phyloP scores from a whole-genome alignment of 2,113 vertebrate species.

The Cranoglanis bouderius region DNA sequence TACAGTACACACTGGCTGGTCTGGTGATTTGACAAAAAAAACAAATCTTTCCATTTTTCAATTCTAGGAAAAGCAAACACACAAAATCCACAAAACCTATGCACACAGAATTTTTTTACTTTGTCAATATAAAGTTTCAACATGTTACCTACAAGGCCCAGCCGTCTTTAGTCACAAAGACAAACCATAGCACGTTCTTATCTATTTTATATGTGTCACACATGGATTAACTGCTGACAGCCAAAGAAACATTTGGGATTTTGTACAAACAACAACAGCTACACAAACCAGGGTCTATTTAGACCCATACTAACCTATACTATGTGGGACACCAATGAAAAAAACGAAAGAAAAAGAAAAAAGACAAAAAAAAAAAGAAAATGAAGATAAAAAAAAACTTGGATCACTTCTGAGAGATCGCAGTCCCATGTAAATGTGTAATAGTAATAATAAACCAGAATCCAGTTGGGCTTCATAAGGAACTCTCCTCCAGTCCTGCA shows the following conservation, averaged over 20 bases:
- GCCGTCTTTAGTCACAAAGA: not conserved
- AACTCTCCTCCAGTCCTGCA: conserved; percentile 57
- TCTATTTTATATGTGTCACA: not conserved
- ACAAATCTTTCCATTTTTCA: not conserved
- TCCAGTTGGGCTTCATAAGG: conserved; percentile 33
- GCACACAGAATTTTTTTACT: not conserved
- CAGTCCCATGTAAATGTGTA: conserved; percentile 17
- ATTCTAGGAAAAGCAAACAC: not conserved
- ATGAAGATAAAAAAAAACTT: not conserved
- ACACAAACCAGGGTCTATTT: not conserved
- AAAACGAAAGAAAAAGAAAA: not conserved
- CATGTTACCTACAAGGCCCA: conserved; percentile 3
- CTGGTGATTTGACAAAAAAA: not conserved
- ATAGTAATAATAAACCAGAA: not conserved
- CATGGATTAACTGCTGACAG: not conserved
- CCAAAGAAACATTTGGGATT: not conserved
- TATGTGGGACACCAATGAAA: not conserved
- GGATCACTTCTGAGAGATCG: not conserved
- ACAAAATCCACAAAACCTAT: conserved; percentile 16
- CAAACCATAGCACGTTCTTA: not conserved
- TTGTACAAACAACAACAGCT: not conserved
- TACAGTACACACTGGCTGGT: not conserved
- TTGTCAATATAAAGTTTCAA: not conserved
- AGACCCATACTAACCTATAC: not conserved
- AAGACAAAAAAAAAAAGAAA: not conserved